Conservation (phyloP, 2,888 invertebrate species). For the Mantis religiosa region DNA sequence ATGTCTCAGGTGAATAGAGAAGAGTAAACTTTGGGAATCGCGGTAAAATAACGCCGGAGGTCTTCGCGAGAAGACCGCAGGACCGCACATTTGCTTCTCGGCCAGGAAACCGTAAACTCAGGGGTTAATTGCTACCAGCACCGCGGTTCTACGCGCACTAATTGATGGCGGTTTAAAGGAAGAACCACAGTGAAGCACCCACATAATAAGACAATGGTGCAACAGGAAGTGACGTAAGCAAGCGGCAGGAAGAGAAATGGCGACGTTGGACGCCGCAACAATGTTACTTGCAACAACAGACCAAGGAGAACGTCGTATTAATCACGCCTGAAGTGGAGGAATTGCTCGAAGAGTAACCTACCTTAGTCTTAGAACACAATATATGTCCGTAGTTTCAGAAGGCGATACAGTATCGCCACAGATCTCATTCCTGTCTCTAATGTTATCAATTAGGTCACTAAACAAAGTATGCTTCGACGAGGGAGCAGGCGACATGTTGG, state of each 20-base stretch:
- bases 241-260: not conserved
- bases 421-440: not conserved
- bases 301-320: not conserved
- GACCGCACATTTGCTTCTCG: not conserved
- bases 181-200: not conserved
- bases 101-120: not conserved
- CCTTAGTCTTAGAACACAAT: not conserved
- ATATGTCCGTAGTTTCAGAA: not conserved
- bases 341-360: not conserved
- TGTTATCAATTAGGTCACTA: not conserved
- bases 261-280: not conserved
- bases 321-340: not conserved
- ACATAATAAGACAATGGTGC: not conserved
- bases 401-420: not conserved
- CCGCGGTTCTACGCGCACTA: not conserved
- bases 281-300: not conserved
- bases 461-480: too few relatives aligned
- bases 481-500: too few relatives aligned
- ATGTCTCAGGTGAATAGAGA: too few relatives aligned
- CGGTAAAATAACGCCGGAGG: not conserved
- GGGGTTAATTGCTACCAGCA: not conserved
- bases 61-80: not conserved
- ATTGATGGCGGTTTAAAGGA: constrained; percentile 3
- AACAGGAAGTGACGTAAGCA: not conserved
- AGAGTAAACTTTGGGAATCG: not conserved